Evolutionary conservation across 2,797 vertebrate genomes (phyloP), one percentile per base, ranked within the genome.

Genomic region (Acrossocheilus wenchowensis): DNA sequence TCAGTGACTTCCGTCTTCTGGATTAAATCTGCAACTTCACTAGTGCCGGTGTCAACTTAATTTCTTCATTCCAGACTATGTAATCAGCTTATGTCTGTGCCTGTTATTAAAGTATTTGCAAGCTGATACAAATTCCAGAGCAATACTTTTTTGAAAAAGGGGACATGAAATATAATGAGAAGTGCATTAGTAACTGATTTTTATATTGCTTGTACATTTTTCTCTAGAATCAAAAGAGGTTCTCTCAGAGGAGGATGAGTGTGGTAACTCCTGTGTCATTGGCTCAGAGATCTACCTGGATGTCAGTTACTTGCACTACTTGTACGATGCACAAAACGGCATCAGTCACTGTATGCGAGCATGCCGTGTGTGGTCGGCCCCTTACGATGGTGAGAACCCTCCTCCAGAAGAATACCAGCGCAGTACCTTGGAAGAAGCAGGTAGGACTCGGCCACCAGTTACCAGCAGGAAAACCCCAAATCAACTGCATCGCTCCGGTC

Each of bases 291-390:
- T 95, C 74, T 91, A 96, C 87, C 92, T 99, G 93, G 98, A 99
- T 81, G 96, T 98, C 93, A 98, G 97, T 91, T 99, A 99, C 90
- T 95, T 99, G 81, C 97, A 99, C 92, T 99, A 99, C 92, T 95
- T 99, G 87, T 96, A 95, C 10, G 97, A 99, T 80, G 98, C 98
- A 80, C 96, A 96, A 81, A 92, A 94, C 82, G 93, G 94, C 91
- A 98, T 99, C 86, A 93, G 94, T 66, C 91, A 86, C 89, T 98
- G 97, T 90, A 94, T 96, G 82, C 92, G 92, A 88, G 98, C 97
- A 48, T 99, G 98, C 89, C 93, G 89, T 5, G 95, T 97, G 77
- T 99, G 98, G 98, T 99, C 98, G 0, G 97, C 97, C 1, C 95
- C 91, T 3, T 99, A 99, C 0, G 97, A 99, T 3, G 97, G 98